These are phyloP conservation scores for Nansenia antarctica DNA, from an alignment of 2,113 vertebrate genomes.

Conservation along the genomic window DNA sequence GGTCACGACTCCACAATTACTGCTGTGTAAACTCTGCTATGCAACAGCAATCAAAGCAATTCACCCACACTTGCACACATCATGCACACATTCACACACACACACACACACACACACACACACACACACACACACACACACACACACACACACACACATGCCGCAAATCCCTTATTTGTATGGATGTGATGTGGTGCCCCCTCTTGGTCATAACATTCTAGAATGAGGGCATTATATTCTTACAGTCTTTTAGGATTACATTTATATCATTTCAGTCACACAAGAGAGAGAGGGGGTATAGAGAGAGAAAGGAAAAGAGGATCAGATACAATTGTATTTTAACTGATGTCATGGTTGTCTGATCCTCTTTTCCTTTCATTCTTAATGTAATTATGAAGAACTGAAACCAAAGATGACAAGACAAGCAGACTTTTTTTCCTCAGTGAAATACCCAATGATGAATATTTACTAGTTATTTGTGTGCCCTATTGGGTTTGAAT, in stretches of 20 bases:
- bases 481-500: too few relatives aligned
- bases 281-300: background rate
- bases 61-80: background rate
- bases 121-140: background rate
- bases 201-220: background rate
- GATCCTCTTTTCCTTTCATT: too few relatives aligned
- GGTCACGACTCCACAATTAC: background rate
- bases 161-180: background rate
- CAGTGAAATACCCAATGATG: too few relatives aligned
- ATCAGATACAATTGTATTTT: too few relatives aligned
- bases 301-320: background rate
- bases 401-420: too few relatives aligned
- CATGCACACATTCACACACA: too few relatives aligned
- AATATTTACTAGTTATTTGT: too few relatives aligned
- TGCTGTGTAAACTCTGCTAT: background rate
- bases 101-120: background rate
- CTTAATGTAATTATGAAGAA: too few relatives aligned
- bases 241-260: too few relatives aligned
- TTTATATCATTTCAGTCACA: background rate
- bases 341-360: too few relatives aligned
- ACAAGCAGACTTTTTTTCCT: too few relatives aligned
- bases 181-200: background rate
- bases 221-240: background rate
- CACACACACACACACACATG: background rate
- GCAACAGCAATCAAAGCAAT: background rate